phyloP scores from a whole-genome alignment of 2,113 vertebrate genomes.

The Chloropsis cyanopogon region DNA sequence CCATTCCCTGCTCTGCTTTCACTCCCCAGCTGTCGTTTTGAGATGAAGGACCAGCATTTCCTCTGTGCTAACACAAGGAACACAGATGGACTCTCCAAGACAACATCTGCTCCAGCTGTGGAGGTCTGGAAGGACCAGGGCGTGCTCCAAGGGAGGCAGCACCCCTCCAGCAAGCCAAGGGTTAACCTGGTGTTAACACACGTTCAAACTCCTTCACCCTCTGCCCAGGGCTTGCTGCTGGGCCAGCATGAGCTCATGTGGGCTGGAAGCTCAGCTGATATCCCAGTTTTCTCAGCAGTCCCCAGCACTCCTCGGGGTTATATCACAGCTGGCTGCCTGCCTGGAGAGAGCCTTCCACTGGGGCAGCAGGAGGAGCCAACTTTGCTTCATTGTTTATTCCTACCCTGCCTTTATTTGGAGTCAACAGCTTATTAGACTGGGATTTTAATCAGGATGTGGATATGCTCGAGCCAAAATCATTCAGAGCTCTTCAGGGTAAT shows the following conservation, averaged over 20 bases:
- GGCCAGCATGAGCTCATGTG: slow-evolving; percentile 55
- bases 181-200: background rate
- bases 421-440: slow-evolving; percentile 47
- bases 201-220: background rate
- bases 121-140: background rate
- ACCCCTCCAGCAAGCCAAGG: background rate
- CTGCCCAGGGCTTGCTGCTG: background rate
- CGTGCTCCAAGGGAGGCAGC: background rate
- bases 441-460: slow-evolving; percentile 47
- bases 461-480: background rate
- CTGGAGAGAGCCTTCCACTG: slow-evolving; percentile 29
- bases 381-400: slow-evolving; percentile 46
- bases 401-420: slow-evolving; percentile 59
- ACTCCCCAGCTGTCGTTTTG: background rate
- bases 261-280: slow-evolving; percentile 35
- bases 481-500: background rate
- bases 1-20: background rate
- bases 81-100: background rate
- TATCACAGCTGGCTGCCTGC: slow-evolving; percentile 54
- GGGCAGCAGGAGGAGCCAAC: slow-evolving; percentile 40
- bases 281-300: background rate
- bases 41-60: background rate
- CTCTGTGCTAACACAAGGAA: background rate
- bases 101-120: background rate
- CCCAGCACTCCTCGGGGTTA: background rate